Percentiles rank a stretch among this genome's conserved stretches.
These are phyloP conservation scores for Gasterosteus aculeatus DNA, from an alignment of 2,113 vertebrate species.

Conservation along the genomic window DNA sequence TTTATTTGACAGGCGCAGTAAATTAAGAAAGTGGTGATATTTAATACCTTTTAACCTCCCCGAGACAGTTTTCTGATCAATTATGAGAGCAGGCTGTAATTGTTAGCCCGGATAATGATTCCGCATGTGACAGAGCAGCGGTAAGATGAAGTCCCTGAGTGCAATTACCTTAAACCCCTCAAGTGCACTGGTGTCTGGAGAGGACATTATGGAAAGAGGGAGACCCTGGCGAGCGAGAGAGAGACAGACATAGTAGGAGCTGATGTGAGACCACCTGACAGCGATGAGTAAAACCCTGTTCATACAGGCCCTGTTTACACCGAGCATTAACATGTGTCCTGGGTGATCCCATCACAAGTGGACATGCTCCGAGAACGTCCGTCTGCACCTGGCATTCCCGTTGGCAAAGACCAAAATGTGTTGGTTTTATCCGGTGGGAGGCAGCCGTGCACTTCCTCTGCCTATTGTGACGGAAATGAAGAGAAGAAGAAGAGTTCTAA, in stretches of 20 bases:
- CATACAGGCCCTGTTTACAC: conserved; percentile 10
- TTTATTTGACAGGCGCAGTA: conserved; percentile 80
- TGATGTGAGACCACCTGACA: conserved; percentile 56
- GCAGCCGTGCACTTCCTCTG: not conserved
- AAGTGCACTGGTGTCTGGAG: conserved; percentile 76
- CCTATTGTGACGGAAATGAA: not conserved
- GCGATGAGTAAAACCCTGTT: conserved; percentile 35
- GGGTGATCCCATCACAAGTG: not conserved
- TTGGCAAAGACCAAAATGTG: too few species aligned
- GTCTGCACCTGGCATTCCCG: not conserved
- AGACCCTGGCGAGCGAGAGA: conserved; percentile 39
- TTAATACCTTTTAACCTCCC: conserved; percentile 84
- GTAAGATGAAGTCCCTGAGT: conserved; percentile 77
- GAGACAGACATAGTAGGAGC: conserved; percentile 28
- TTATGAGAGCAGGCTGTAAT: conserved; percentile 81
- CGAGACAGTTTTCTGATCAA: conserved; percentile 84
- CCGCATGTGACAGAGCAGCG: conserved; percentile 76
- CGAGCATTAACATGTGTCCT: not conserved
- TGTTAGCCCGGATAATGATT: conserved; percentile 83
- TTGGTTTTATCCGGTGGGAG: not conserved
- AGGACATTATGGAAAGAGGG: conserved; percentile 71
- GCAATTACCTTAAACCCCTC: conserved; percentile 82
- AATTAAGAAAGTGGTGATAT: conserved; percentile 84
- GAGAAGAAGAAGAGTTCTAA: not conserved
- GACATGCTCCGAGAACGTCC: not conserved